Base-by-base conservation (phyloP, 30 jellyfish, hydroid and myxozoan genomes). In the Turritopsis dohrnii region DNA sequence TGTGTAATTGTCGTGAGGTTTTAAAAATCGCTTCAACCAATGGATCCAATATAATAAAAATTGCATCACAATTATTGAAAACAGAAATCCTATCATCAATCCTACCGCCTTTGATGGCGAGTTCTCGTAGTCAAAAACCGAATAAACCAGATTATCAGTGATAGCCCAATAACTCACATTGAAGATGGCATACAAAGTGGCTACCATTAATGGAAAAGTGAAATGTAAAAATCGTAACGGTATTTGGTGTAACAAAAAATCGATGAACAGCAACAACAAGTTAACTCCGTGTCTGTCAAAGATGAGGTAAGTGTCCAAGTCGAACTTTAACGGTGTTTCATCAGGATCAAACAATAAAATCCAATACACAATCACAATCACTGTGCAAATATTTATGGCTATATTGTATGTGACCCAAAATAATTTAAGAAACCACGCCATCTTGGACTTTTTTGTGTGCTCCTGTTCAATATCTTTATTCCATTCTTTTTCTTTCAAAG, bases 211-310 rank as follows among this genome's bases (percentile, higher is more conserved):
- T 8, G 83, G 83, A 31, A n/a, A 75, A 0, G 41, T 29, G 41
- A 75, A 75, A 29, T 75, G 83, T n/a, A 75, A 31, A 75, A 75
- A 26, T 16, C 74, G 83, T 13, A 75, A 23, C 9, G 83, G 83
- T 26, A 31, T 31, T 9, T 28, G 17, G 41, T 75, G 60, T 0
- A 75, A 75, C 0, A 25, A 75, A 1, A 75, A 75, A 29, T 75
- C 83, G 60, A 75, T 75, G 60, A 75, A 13, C 17, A 75, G 60
- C 8, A 75, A 74, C 17, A 75, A 26, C 0, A 75, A 21, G 41
- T 75, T 75, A 21, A 75, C 75, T 13, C 83, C 83, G 41, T 75
- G 83, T n/a, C 83, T 75, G 69, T 75, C 83, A 75, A 75, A 75
- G 69, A 22, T 26, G 4, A 75, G 41, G 0, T 75, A 75, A 21